Evolutionary conservation across 2,888 invertebrate genomes (phyloP).

Genomic region (Ceraclea dissimilis): DNA sequence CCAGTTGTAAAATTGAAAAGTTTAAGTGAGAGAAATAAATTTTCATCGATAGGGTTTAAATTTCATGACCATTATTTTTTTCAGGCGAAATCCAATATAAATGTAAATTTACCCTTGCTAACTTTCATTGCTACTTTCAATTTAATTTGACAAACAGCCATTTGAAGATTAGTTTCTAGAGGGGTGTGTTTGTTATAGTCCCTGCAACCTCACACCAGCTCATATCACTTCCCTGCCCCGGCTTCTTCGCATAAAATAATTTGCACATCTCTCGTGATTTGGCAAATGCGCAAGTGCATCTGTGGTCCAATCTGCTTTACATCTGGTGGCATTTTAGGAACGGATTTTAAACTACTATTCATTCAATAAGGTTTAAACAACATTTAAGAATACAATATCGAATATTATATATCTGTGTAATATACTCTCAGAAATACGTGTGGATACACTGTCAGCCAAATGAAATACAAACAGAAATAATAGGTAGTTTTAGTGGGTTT

Average conservation of each 20-base stretch:
- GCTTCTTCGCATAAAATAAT: constrained; percentile 17
- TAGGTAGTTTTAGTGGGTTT: no score
- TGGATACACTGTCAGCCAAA: no score
- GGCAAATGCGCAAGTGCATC: constrained; percentile 19
- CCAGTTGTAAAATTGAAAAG: no score
- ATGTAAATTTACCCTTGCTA: background rate
- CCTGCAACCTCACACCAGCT: background rate
- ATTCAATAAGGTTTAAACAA: background rate
- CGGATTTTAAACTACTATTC: background rate
- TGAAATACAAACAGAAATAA: no score
- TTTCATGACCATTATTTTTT: constrained; percentile 2
- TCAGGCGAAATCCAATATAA: background rate
- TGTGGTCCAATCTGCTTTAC: constrained; percentile 13
- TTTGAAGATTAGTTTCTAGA: background rate
- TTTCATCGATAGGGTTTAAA: background rate
- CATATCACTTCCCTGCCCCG: background rate
- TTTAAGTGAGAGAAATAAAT: background rate
- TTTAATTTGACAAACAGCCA: constrained; percentile 1
- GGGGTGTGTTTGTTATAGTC: background rate
- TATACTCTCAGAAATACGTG: no score
- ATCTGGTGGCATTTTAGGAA: background rate
- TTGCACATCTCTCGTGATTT: constrained; percentile 21
- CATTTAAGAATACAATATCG: no score
- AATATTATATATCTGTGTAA: no score
- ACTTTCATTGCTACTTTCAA: background rate